Conservation (phyloP, 2,888 invertebrate species). For the Saturnia pavonia region DNA sequence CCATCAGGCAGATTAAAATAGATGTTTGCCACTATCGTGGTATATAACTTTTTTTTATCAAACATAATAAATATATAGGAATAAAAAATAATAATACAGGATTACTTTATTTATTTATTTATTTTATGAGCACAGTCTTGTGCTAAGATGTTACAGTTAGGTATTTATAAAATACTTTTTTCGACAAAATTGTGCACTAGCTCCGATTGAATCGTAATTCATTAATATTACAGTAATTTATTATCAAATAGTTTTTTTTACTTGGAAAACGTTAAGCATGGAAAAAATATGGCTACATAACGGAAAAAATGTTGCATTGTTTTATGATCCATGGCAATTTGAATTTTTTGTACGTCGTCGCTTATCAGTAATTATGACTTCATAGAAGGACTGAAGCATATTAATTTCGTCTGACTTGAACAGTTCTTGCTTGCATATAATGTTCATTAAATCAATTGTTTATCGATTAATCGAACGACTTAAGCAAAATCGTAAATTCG, state of each 20-base stretch:
- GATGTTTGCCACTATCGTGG: too few relatives aligned
- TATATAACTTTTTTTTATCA: not conserved
- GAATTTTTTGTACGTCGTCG: not conserved
- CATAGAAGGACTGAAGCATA: not conserved
- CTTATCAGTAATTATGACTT: not conserved
- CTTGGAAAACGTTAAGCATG: not conserved
- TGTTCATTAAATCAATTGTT: too few relatives aligned
- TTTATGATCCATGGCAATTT: not conserved
- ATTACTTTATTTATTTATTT: conserved; percentile 69
- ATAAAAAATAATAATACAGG: conserved; percentile 18
- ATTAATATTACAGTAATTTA: not conserved
- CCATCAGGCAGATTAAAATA: too few relatives aligned
- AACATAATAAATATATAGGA: not conserved
- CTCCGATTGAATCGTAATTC: conserved; percentile 42
- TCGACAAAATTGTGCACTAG: conserved; percentile 70
- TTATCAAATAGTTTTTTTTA: not conserved
- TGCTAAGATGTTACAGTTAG: conserved; percentile 69
- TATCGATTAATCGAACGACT: too few relatives aligned
- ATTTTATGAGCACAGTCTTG: conserved; percentile 72
- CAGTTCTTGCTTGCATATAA: not conserved
- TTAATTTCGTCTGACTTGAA: not conserved
- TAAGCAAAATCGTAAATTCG: too few relatives aligned
- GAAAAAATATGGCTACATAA: not conserved
- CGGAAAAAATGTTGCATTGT: not conserved
- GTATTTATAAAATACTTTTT: conserved; percentile 63